Evolutionary conservation across 2,113 vertebrate species (phyloP).

Genomic region (Nicator chloris): DNA sequence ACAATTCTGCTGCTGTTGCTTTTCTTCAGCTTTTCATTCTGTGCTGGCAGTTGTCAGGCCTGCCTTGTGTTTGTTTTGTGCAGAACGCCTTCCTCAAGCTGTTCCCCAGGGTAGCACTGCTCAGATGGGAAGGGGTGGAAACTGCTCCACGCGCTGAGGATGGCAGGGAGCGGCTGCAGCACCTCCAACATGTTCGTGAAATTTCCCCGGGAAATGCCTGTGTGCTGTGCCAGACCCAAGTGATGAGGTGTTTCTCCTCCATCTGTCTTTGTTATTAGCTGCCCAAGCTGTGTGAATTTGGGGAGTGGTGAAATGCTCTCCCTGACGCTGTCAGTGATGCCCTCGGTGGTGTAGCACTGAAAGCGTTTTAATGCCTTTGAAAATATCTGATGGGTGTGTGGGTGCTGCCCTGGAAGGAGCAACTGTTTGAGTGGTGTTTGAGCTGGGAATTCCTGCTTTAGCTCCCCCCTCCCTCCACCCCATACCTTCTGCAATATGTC

Average conservation of each 20-base stretch:
- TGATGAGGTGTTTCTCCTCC: neutral
- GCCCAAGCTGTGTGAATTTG: neutral
- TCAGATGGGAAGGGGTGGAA: neutral
- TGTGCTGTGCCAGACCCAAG: neutral
- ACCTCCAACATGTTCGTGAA: neutral
- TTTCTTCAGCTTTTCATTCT: neutral
- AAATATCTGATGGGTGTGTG: neutral
- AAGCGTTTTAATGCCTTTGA: neutral
- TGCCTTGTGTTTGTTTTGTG: slow-evolving; percentile 15
- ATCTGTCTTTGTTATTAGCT: neutral
- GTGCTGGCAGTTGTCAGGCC: neutral
- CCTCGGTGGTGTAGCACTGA: neutral
- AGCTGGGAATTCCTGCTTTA: neutral
- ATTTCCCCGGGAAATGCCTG: neutral
- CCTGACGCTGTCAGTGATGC: neutral
- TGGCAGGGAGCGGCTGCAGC: neutral
- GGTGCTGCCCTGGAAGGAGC: neutral
- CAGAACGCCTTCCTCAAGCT: neutral
- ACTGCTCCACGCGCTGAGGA: neutral
- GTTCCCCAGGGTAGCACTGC: neutral
- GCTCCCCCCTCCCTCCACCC: neutral
- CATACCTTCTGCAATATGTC: neutral
- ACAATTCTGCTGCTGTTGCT: neutral
- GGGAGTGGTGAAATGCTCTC: neutral
- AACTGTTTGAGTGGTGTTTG: neutral